Evolutionary conservation across 2,888 invertebrate genomes (phyloP), one percentile per base, ranked within the genome.

Genomic region (Athalia cordata): DNA sequence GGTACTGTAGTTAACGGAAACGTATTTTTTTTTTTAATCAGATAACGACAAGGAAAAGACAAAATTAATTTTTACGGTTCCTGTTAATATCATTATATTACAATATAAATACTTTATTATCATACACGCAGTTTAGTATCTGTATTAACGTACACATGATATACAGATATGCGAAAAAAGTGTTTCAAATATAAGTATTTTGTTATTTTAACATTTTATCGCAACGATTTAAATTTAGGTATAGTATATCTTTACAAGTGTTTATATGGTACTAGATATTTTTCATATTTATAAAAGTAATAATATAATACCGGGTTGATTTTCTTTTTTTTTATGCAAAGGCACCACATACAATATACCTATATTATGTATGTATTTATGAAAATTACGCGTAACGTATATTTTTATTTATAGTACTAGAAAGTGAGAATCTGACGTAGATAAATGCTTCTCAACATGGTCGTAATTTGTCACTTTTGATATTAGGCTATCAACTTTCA

Each of bases 271-370:
- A 64, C 64, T 49, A 49, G 66, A 66, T 66, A 47, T 45, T 11
- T 11, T 49, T 13, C 49, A 66, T 66, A 13, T 68, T 29, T 55
- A 72, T 57, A 57, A 72, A 59, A 72, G 57, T 72, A 59, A 13
- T 47, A 72, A 59, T 61, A 7, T 68, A 49, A 59, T 72, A 72
- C 72, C 45, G 59, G 29, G 29, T 29, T 29, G 29, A 29, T 29
- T 29, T 29, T 29, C 29, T 29, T 29, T 29, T 29, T 43, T 43
- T 68, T 52, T 68, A 52, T 50, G 11, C 68, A 55, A 68, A 68
- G 68, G 68, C 68, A 68, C 68, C 68, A 43, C 68, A 45, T 52
- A 68, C 45, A 55, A 47, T 49, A 52, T 13, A n/a, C n/a, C n/a
- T n/a, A 13, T 52, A 5, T 50, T 15, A 67, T 29, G 11, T 50